Conservation (phyloP, 2,113 vertebrate genomes). For the Orthochromis indermauri region DNA sequence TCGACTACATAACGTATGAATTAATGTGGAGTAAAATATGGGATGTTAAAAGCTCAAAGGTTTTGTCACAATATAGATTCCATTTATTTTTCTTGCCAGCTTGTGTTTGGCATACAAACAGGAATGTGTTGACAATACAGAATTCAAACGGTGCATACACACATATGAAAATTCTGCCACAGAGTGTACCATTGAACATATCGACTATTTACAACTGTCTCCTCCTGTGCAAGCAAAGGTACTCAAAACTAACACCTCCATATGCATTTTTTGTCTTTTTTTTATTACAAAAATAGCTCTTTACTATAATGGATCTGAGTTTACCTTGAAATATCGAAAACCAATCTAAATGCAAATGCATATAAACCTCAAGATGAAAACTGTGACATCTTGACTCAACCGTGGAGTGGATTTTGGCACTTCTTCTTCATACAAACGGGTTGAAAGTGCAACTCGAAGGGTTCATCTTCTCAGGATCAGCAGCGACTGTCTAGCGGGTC, state of each 20-base stretch:
- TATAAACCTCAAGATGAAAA: slow-evolving; percentile 64
- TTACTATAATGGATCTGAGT: slow-evolving; percentile 55
- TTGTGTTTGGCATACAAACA: slow-evolving; percentile 48
- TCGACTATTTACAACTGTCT: slow-evolving; percentile 64
- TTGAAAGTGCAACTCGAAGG: slow-evolving; percentile 43
- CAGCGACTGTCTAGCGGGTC: slow-evolving; percentile 91
- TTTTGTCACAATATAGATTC: slow-evolving; percentile 27
- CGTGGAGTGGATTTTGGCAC: slow-evolving; percentile 66
- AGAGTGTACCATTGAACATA: slow-evolving; percentile 54
- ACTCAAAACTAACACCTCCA: slow-evolving; percentile 47
- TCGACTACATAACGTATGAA: background rate
- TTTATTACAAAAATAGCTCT: slow-evolving; percentile 74
- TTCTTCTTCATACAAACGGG: slow-evolving; percentile 68
- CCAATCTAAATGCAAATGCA: slow-evolving; percentile 66
- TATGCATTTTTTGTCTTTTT: background rate
- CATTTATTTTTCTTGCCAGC: slow-evolving; percentile 7
- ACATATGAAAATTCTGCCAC: slow-evolving; percentile 40
- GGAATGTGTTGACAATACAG: slow-evolving; percentile 51
- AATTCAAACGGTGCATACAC: slow-evolving; percentile 27
- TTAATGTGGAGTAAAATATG: slow-evolving; percentile 17
- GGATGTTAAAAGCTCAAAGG: slow-evolving; percentile 2
- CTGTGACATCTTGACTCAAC: slow-evolving; percentile 45
- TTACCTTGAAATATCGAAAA: slow-evolving; percentile 58
- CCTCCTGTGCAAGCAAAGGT: slow-evolving; percentile 51
- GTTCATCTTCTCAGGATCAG: slow-evolving; percentile 73